Evolutionary conservation across 2,797 vertebrate species (phyloP).

Genomic region (Falco berigora): DNA sequence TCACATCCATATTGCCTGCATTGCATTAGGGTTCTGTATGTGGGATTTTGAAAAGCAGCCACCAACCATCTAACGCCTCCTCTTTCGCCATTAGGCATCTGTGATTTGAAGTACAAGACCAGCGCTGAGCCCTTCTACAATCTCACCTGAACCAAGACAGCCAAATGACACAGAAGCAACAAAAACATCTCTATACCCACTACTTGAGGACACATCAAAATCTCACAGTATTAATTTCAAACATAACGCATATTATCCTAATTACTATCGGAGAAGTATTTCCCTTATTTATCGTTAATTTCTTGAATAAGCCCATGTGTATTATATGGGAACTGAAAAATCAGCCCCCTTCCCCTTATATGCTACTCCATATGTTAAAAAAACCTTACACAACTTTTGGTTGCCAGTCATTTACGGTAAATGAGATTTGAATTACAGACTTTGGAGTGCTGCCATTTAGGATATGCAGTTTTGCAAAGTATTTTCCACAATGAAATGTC

Average conservation of each 20-base stretch:
- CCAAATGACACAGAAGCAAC: neutral
- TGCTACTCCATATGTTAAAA: neutral
- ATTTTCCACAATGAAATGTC: slow-evolving; percentile 25
- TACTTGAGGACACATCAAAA: neutral
- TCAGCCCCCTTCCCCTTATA: neutral
- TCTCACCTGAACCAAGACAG: neutral
- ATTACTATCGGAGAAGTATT: neutral
- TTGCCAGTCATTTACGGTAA: neutral
- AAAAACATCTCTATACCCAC: neutral
- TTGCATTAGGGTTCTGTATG: neutral
- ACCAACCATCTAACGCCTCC: neutral
- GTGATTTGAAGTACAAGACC: neutral
- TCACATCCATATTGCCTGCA: neutral
- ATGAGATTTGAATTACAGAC: slow-evolving; percentile 24
- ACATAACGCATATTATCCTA: neutral
- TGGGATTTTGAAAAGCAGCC: neutral
- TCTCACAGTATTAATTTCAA: neutral
- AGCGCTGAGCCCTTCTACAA: neutral
- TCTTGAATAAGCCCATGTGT: neutral
- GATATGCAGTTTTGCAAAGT: slow-evolving; percentile 4
- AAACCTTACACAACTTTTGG: neutral
- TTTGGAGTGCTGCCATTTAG: slow-evolving; percentile 27
- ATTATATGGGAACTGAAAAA: neutral
- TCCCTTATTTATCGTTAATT: neutral
- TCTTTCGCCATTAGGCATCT: neutral